A percentile compares a stretch with the other conserved stretches of the same genome.
phyloP scores from a whole-genome alignment of 2,797 vertebrate genomes.

The Numenius phaeopus region DNA sequence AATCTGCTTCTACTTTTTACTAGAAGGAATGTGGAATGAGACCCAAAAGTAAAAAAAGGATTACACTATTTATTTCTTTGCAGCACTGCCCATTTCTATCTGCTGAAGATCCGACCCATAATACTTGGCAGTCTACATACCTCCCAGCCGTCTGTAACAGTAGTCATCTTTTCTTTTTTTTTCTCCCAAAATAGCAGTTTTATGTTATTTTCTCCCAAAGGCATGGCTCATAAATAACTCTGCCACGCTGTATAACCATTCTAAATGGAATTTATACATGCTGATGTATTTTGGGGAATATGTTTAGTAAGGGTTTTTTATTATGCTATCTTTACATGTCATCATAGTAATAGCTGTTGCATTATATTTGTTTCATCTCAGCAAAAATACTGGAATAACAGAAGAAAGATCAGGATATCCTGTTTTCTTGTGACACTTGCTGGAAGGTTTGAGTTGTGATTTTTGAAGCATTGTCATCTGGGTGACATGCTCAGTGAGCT shows the following conservation, averaged over 20 bases:
- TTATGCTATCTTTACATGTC: conserved; percentile 79
- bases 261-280: conserved; percentile 78
- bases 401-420: conserved; percentile 64
- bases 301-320: conserved; percentile 81
- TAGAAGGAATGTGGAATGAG: conserved; percentile 26
- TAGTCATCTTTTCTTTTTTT: neutral
- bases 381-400: conserved; percentile 74
- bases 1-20: conserved; percentile 51
- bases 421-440: conserved; percentile 61
- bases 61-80: conserved; percentile 48
- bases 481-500: neutral
- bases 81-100: conserved; percentile 38
- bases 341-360: conserved; percentile 73
- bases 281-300: conserved; percentile 73
- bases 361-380: conserved; percentile 78
- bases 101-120: conserved; percentile 26
- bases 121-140: conserved; percentile 17
- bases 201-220: conserved; percentile 63
- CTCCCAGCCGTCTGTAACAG: conserved; percentile 13
- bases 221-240: conserved; percentile 80
- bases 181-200: conserved; percentile 38
- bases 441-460: neutral
- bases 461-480: neutral
- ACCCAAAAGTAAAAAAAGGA: neutral
- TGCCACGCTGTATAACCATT: conserved; percentile 75